Conservation (phyloP, 35 echinoderm and acorn worm genomes). For the Apostichopus japonicus region DNA sequence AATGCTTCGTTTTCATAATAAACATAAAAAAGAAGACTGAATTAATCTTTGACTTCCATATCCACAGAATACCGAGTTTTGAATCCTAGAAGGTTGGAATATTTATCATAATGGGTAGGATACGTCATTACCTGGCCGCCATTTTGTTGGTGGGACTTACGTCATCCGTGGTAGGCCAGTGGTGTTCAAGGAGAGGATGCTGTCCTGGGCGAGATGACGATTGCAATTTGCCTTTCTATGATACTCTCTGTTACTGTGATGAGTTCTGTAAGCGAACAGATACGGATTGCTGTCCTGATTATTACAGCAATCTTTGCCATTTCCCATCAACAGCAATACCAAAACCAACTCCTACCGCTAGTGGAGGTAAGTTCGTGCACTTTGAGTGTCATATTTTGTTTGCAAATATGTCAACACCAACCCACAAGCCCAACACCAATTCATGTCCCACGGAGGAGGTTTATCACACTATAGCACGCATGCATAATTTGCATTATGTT, state of each 20-base stretch:
- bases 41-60: no score
- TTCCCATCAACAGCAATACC: background rate
- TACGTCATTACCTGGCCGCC: background rate
- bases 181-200: slow-evolving; percentile 69
- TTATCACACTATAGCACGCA: no score
- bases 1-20: no score
- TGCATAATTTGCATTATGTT: no score
- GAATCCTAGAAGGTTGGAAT: no score
- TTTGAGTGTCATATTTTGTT: no score
- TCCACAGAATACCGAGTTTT: no score
- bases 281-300: slow-evolving; percentile 78
- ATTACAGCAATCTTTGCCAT: slow-evolving; percentile 40
- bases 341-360: background rate
- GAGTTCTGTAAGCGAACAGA: slow-evolving; percentile 63
- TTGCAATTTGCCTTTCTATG: slow-evolving; percentile 47
- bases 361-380: background rate
- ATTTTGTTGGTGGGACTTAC: background rate
- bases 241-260: slow-evolving; percentile 85
- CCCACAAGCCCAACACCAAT: no score
- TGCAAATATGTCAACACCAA: no score
- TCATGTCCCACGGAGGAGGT: no score
- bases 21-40: no score
- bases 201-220: slow-evolving; percentile 73
- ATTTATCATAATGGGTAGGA: background rate
- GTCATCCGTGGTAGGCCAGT: slow-evolving; percentile 42